Conservation (phyloP, 2,888 invertebrate genomes). For the Amblyteles armatorius region DNA sequence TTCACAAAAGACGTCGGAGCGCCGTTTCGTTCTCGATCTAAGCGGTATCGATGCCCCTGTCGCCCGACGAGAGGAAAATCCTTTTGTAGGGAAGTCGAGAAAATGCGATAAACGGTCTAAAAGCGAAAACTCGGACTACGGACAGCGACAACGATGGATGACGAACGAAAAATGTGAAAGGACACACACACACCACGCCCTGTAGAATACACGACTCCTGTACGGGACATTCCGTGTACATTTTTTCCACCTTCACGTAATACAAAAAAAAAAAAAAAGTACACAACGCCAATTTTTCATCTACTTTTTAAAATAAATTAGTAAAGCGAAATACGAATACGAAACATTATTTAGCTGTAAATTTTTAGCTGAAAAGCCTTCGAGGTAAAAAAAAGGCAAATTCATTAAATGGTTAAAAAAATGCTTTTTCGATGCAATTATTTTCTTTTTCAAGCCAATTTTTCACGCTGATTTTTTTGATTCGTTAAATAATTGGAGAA, state of each 20-base stretch:
- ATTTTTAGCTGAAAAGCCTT: too few relatives aligned
- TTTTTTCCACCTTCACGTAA: not conserved
- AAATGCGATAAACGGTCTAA: slow-evolving; percentile 28
- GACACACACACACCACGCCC: not conserved
- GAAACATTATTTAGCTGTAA: too few relatives aligned
- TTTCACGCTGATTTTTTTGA: not conserved
- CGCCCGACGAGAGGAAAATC: slow-evolving; percentile 36
- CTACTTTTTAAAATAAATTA: too few relatives aligned
- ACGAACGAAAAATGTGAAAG: slow-evolving; percentile 52
- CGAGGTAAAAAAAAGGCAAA: too few relatives aligned
- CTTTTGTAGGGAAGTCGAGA: slow-evolving; percentile 21
- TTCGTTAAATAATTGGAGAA: not conserved
- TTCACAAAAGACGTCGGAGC: slow-evolving; percentile 22
- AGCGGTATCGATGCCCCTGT: not conserved
- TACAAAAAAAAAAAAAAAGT: not conserved
- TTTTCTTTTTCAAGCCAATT: not conserved
- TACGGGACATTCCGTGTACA: not conserved
- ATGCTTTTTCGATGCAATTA: not conserved
- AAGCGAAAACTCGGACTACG: slow-evolving; percentile 34
- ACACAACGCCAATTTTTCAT: too few relatives aligned
- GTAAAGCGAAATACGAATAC: too few relatives aligned
- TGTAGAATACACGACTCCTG: not conserved
- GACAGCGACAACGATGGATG: slow-evolving; percentile 40
- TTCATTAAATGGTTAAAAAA: too few relatives aligned
- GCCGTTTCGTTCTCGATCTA: slow-evolving; percentile 5